Base-by-base conservation (phyloP, 2,888 invertebrate genomes). In the Leuctra nigra region DNA sequence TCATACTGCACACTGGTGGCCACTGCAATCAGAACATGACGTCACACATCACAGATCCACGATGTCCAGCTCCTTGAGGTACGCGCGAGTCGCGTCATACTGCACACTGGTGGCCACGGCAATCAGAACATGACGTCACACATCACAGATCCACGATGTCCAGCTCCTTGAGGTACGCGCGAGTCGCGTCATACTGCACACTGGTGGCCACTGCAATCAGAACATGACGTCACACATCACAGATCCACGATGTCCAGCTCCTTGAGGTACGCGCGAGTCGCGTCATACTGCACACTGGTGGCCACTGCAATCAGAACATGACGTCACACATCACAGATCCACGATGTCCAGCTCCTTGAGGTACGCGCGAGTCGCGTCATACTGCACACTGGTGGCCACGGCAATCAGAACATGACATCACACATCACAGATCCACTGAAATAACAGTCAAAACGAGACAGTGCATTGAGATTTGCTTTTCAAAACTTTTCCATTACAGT, bases 371-470 rank as follows among this genome's bases (percentile, higher is more conserved):
- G 86, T 84, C 38, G 87, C 86, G 68, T 87, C 87, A 68, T 84
- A 87, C 72, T 87, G 86, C 38, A 82, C 83, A 60, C 84, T 83
- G 58, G 83, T 83, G 68, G 87, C 87, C 67, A 87, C 87, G 87
- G 77, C 25, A 79, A 79, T 50, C 20, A 46, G 11, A 55, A 56
- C n/a, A n/a, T n/a, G n/a, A n/a, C n/a, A n/a, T n/a, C n/a, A n/a
- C n/a, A n/a, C n/a, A n/a, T n/a, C n/a, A n/a, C n/a, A n/a, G n/a
- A n/a, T n/a, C n/a, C n/a, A n/a, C n/a, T n/a, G n/a, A n/a, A n/a
- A n/a, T n/a, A n/a, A n/a, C n/a, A n/a, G n/a, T n/a, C n/a, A n/a
- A n/a, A n/a, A n/a, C n/a, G n/a, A n/a, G n/a, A n/a, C n/a, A n/a
- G n/a, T n/a, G n/a, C n/a, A n/a, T n/a, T n/a, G n/a, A n/a, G n/a